Evolutionary conservation across 2,888 invertebrate species (phyloP).

Genomic region (Acanthopleura granulata): DNA sequence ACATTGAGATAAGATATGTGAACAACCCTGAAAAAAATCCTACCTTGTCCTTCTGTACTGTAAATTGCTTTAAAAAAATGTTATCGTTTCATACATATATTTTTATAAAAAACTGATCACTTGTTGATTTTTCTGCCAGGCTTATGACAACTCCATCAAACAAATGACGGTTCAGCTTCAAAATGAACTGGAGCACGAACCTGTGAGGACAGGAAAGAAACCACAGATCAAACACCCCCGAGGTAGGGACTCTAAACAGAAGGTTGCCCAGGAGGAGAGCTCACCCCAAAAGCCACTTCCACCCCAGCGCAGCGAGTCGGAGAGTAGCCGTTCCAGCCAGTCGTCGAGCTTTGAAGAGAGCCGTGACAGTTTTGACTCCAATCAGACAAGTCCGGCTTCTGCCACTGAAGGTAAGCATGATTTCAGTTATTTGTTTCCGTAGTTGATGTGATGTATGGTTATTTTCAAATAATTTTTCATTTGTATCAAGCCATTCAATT

Average conservation of each 20-base stretch:
- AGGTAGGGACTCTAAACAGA: conserved; percentile 33
- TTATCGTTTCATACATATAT: too few species aligned
- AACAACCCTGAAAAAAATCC: too few species aligned
- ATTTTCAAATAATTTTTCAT: too few species aligned
- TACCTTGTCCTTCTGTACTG: too few species aligned
- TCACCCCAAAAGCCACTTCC: neutral
- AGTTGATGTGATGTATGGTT: too few species aligned
- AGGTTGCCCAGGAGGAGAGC: conserved; percentile 33
- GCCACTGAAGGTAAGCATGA: neutral
- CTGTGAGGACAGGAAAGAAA: conserved; percentile 54
- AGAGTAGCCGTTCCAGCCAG: conserved; percentile 22
- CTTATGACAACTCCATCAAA: conserved; percentile 67
- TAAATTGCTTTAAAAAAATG: too few species aligned
- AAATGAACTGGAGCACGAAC: conserved; percentile 63
- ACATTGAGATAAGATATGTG: too few species aligned
- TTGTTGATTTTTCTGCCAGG: conserved; percentile 41
- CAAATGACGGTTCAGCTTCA: conserved; percentile 66
- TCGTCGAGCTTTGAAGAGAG: conserved; percentile 44
- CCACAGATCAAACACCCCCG: conserved; percentile 71
- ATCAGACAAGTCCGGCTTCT: conserved; percentile 44
- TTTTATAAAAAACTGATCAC: too few species aligned
- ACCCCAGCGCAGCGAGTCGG: conserved; percentile 23
- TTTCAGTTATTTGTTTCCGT: neutral
- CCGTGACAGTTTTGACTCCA: conserved; percentile 48
- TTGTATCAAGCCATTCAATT: too few species aligned